Percentiles rank a stretch among this genome's conserved stretches.
Conservation (phyloP, 2,888 invertebrate species). For the Acanthoscelides obtectus region DNA sequence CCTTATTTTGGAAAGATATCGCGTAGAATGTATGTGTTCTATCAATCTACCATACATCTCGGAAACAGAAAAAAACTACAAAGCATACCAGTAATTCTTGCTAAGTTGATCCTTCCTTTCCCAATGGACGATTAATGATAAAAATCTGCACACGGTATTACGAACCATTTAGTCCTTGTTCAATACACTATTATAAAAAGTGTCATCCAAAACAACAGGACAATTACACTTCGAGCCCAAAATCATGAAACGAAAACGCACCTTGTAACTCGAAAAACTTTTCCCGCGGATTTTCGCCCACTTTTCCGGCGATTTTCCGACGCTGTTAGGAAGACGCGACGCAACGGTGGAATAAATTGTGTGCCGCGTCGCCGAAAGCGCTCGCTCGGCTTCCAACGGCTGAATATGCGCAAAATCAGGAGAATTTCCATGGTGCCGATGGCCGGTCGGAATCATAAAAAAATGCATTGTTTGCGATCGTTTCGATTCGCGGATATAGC, state of each 20-base stretch:
- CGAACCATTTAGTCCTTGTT: too few species aligned
- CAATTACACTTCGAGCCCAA: too few species aligned
- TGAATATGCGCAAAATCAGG: neutral
- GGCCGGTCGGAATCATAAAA: neutral
- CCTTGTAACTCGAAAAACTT: neutral
- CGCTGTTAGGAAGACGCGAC: neutral
- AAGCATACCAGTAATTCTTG: too few species aligned
- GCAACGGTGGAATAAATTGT: neutral
- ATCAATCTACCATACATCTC: too few species aligned
- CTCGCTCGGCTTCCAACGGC: neutral
- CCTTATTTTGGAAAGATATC: too few species aligned
- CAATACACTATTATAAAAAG: too few species aligned
- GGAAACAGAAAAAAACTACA: too few species aligned
- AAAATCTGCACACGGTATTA: neutral
- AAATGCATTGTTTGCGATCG: neutral
- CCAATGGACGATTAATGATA: too few species aligned
- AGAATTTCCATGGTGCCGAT: neutral
- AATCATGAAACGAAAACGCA: neutral
- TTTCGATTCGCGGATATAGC: neutral
- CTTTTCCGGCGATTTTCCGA: neutral
- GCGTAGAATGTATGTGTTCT: too few species aligned
- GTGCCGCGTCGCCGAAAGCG: too few species aligned
- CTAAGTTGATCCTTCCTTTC: too few species aligned
- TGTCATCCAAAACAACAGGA: too few species aligned
- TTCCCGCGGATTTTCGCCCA: neutral